Conservation (phyloP, 2,888 invertebrate genomes). For the Erebia epiphron region DNA sequence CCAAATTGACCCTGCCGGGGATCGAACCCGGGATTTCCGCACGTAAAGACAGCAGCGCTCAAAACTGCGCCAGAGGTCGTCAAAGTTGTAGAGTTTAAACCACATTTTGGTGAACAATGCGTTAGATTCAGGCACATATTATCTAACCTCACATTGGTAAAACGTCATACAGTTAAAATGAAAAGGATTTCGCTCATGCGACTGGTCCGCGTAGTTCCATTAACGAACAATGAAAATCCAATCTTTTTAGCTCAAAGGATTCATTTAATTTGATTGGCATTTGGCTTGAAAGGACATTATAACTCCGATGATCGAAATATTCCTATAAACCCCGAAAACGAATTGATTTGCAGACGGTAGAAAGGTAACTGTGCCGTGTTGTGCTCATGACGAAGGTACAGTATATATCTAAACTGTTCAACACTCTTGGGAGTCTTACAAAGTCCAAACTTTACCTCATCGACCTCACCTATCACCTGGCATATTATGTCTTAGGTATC, state of each 20-base stretch:
- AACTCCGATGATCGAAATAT: conserved; percentile 7
- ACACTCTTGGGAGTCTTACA: background rate
- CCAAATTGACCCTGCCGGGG: too few relatives aligned
- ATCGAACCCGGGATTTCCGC: too few relatives aligned
- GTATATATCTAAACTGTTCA: background rate
- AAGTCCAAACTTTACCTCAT: background rate
- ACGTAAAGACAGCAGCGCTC: too few relatives aligned
- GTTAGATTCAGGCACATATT: too few relatives aligned
- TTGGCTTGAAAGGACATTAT: background rate
- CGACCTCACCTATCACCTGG: background rate
- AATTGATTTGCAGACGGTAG: background rate
- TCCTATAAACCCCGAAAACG: background rate
- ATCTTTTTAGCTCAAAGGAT: conserved; percentile 1
- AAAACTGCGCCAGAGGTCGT: too few relatives aligned
- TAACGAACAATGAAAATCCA: conserved; percentile 4
- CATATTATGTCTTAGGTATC: background rate
- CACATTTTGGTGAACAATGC: too few relatives aligned
- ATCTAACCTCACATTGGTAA: too few relatives aligned
- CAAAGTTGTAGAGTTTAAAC: too few relatives aligned
- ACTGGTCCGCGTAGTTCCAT: background rate
- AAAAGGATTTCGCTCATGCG: background rate
- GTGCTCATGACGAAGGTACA: background rate
- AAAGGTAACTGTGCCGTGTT: background rate
- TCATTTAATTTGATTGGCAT: background rate
- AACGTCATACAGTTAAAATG: background rate